These are phyloP conservation scores for Habrosyne pyritoides DNA, from an alignment of 2,888 invertebrate species.

Conservation along the genomic window DNA sequence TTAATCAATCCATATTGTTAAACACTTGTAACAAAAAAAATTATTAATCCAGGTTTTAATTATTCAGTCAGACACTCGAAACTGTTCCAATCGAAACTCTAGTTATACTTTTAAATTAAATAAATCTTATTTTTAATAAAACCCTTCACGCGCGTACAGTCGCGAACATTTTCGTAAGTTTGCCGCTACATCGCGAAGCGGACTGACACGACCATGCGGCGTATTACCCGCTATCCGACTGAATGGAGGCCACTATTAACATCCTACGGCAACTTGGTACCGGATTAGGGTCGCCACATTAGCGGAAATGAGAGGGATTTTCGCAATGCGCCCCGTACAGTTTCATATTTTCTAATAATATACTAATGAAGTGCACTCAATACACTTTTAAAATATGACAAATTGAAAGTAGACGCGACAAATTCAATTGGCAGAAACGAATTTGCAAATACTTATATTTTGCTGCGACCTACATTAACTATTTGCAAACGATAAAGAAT, in stretches of 20 bases:
- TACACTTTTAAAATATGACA: no score
- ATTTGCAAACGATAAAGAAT: neutral
- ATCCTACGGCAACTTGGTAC: constrained; percentile 1
- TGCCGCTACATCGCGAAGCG: neutral
- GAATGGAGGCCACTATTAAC: constrained; percentile 1
- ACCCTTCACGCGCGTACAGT: neutral
- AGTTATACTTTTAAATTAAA: neutral
- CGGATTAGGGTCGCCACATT: neutral
- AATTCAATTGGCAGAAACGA: no score
- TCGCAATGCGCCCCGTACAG: no score
- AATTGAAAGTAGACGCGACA: no score
- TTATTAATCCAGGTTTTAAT: neutral
- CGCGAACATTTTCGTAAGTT: constrained; percentile 5
- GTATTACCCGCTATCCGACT: neutral
- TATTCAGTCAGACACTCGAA: neutral
- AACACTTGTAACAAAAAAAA: neutral
- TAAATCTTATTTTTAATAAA: neutral
- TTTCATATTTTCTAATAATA: no score
- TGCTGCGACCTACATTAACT: no score
- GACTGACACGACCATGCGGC: neutral
- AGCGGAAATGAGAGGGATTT: neutral
- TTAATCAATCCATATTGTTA: constrained; percentile 30
- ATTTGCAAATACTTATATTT: no score
- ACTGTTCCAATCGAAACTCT: neutral
- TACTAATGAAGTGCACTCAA: no score